phyloP scores from a whole-genome alignment of 2,888 invertebrate species.

The Deilephila elpenor region DNA sequence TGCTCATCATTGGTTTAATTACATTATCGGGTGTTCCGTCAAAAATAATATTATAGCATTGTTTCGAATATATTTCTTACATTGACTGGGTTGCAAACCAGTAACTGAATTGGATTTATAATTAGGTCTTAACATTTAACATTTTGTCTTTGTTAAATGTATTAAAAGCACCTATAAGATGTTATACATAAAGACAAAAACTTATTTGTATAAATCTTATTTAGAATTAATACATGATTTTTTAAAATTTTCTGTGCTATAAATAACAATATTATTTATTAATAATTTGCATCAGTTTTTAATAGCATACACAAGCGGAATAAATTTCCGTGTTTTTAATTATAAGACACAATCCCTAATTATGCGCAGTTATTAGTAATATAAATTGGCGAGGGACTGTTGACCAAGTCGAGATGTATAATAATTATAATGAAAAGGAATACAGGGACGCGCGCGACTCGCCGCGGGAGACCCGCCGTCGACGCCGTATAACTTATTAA shows the following conservation, averaged over 20 bases:
- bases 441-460: conserved; percentile 51
- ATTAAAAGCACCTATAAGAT: too few species aligned
- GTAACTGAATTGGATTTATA: background rate
- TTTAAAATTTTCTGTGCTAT: background rate
- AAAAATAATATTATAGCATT: conserved; percentile 18
- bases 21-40: background rate
- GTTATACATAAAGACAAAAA: too few species aligned
- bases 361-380: conserved; percentile 19
- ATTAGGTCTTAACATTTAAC: too few species aligned
- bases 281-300: background rate
- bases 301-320: background rate
- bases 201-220: too few species aligned
- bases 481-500: conserved; percentile 77
- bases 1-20: conserved; percentile 1
- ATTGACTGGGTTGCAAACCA: background rate
- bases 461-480: conserved; percentile 65
- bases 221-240: too few species aligned
- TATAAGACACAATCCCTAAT: background rate
- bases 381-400: conserved; percentile 13
- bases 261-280: background rate
- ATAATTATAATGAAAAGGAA: conserved; percentile 49
- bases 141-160: too few species aligned
- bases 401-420: conserved; percentile 27
- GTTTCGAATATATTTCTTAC: background rate
- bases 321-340: background rate